Conservation (phyloP, 2,888 invertebrate species). For the Andrena chrysosceles region DNA sequence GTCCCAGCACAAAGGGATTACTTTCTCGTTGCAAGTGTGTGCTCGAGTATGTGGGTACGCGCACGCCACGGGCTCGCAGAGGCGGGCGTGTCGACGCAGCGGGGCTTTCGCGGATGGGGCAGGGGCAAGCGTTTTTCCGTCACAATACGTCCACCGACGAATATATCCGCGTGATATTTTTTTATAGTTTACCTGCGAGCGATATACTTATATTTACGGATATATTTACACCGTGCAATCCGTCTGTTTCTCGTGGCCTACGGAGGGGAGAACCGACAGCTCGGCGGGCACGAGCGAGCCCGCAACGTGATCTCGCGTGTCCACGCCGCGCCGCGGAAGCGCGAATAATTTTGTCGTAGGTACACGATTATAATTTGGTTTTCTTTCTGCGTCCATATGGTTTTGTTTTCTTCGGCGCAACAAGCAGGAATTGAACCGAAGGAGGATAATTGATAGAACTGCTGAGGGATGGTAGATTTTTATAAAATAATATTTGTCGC, state of each 20-base stretch:
- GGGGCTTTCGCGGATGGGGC: not conserved
- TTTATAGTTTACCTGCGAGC: constrained; percentile 61
- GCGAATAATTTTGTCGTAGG: too few relatives aligned
- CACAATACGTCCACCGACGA: constrained; percentile 39
- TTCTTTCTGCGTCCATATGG: too few relatives aligned
- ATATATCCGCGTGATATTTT: constrained; percentile 67
- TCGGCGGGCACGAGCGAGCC: constrained; percentile 30
- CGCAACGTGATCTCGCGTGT: constrained; percentile 22
- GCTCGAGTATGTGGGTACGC: not conserved
- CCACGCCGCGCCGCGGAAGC: not conserved
- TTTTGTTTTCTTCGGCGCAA: too few relatives aligned
- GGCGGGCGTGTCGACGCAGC: not conserved
- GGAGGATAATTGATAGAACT: too few relatives aligned
- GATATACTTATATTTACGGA: constrained; percentile 62
- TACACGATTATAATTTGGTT: too few relatives aligned
- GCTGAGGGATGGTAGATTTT: too few relatives aligned
- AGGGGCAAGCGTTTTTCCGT: constrained; percentile 30
- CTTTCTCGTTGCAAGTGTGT: constrained; percentile 48
- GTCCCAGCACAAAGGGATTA: constrained; percentile 59
- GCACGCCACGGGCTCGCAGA: constrained; percentile 24
- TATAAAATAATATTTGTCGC: too few relatives aligned
- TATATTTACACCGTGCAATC: constrained; percentile 57
- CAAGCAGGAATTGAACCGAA: too few relatives aligned
- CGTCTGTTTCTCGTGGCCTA: constrained; percentile 63
- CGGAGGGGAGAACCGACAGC: constrained; percentile 12